phyloP scores from a whole-genome alignment of 2,888 invertebrate species.

The Stenodera caucasica region DNA sequence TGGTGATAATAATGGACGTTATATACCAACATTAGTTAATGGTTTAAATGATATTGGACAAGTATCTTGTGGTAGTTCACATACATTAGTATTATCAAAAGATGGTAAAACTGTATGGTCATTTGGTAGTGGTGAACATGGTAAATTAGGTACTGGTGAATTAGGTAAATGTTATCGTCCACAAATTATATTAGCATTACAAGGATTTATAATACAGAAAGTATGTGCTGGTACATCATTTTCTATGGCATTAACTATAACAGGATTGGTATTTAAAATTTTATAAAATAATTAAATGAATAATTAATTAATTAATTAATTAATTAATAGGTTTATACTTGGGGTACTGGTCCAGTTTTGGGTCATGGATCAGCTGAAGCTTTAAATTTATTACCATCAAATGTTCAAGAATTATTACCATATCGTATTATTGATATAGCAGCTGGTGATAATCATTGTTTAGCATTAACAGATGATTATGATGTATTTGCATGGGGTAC shows the following conservation, averaged over 20 bases:
- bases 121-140: constrained; percentile 62
- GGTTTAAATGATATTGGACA: constrained; percentile 62
- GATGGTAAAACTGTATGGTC: constrained; percentile 63
- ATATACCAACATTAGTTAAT: constrained; percentile 62
- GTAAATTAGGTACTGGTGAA: constrained; percentile 58
- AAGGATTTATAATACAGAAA: constrained; percentile 61
- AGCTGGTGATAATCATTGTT: constrained; percentile 64
- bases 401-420: constrained; percentile 59
- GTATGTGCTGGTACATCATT: constrained; percentile 61
- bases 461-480: constrained; percentile 62
- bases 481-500: constrained; percentile 64
- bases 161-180: constrained; percentile 59
- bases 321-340: constrained; percentile 57
- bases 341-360: constrained; percentile 66
- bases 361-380: constrained; percentile 62
- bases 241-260: constrained; percentile 59
- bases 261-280: constrained; percentile 51
- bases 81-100: constrained; percentile 59
- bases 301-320: no score
- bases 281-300: constrained; percentile 5
- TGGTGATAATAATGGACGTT: constrained; percentile 63
- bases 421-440: constrained; percentile 62
- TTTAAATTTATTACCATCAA: constrained; percentile 59
- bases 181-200: constrained; percentile 62
- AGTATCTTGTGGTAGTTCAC: constrained; percentile 61